A percentile compares a stretch with the other conserved stretches of the same genome.
Evolutionary conservation across 2,888 invertebrate genomes (phyloP).

Genomic region (Yponomeuta malinellus): DNA sequence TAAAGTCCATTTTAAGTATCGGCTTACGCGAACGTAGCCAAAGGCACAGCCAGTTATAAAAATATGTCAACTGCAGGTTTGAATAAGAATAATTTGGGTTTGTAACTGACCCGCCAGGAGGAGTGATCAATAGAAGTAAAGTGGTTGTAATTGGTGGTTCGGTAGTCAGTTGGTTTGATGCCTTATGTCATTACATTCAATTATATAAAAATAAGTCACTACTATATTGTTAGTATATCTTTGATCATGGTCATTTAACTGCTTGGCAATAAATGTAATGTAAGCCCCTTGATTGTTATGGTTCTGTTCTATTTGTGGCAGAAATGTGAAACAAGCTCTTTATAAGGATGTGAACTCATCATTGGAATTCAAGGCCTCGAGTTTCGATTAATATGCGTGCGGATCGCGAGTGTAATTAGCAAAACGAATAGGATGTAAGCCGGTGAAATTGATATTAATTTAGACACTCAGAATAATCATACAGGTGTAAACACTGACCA

Average conservation of each 20-base stretch:
- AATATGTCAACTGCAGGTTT: background rate
- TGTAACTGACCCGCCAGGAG: background rate
- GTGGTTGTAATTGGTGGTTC: background rate
- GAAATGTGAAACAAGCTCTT: conserved; percentile 8
- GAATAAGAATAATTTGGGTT: background rate
- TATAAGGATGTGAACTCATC: conserved; percentile 11
- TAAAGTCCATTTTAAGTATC: conserved; percentile 39
- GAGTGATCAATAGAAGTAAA: background rate
- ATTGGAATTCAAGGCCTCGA: conserved; percentile 2
- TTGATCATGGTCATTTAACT: background rate
- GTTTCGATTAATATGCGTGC: background rate
- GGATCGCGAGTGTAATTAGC: background rate
- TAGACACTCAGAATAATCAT: background rate
- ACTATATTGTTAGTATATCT: background rate
- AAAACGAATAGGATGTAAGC: background rate
- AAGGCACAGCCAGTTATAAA: background rate
- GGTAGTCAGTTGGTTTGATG: background rate
- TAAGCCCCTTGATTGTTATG: conserved; percentile 4
- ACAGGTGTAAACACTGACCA: no score
- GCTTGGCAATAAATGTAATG: conserved; percentile 16
- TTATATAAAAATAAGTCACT: no score
- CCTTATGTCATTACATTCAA: background rate
- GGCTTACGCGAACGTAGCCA: no score
- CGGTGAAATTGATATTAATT: background rate
- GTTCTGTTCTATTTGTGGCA: background rate